Base-by-base conservation (phyloP, 1,140 invertebrate species). In the Megathymus violae region DNA sequence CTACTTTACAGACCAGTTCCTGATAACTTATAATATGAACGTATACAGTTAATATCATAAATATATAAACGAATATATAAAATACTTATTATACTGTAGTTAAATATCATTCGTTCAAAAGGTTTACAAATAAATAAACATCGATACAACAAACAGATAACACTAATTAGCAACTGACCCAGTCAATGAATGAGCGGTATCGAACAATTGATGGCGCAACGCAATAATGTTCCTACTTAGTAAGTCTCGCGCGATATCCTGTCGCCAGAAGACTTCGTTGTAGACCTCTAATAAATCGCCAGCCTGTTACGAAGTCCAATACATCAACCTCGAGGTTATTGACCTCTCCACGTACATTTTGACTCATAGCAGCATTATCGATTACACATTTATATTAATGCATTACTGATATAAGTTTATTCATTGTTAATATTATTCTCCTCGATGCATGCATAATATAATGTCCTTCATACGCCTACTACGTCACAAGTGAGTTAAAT, bases 101-200 rank as follows among this genome's bases (percentile, higher is more conserved):
- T 31, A 4, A 31, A 47, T 48, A 14, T 31, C 13, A 16, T 48
- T 15, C 17, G 14, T 36, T 11, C 9, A 17, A 36, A 36, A 51
- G 22, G 22, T 47, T 47, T 47, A 47, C 19, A 19, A 47, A 47
- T 19, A 47, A 51, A 31, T 11, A 36, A 19, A 51, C 16, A 16
- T 48, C 9, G 46, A 3, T 48, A 31, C 13, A 43, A 48, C 40
- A 44, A 27, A 22, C 47, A 71, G 78, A 75, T 76, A 82, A 76
- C 68, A 61, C 62, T 72, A 54, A 76, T 77, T 76, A 79, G 69
- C 67, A 59, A 72, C 16, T 69, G 77, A 70, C 73, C 73, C 61
- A 76, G 62, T 80, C 75, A 78, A 86, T 80, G 77, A 82, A 82
- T 82, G 78, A 70, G 76, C 71, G 78, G 81, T 82, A 86, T 74